phyloP scores from a whole-genome alignment of 2,113 vertebrate species.

The Bostrychus sinensis region DNA sequence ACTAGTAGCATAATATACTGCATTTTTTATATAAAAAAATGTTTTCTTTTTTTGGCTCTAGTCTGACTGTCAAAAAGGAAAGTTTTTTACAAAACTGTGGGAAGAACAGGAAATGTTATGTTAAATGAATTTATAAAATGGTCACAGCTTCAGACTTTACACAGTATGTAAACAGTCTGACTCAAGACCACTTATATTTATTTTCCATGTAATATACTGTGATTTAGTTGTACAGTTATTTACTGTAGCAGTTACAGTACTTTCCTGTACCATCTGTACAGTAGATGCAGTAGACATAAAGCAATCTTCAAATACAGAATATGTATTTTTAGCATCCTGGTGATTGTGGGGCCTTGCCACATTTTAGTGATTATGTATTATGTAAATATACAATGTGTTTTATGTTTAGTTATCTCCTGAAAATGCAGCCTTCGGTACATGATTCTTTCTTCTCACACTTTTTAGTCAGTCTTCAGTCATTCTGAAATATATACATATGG shows the following conservation, averaged over 20 bases:
- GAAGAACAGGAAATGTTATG: neutral
- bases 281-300: slow-evolving; percentile 27
- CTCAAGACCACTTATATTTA: neutral
- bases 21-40: no score
- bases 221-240: neutral
- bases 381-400: slow-evolving; percentile 67
- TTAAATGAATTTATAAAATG: neutral
- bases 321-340: slow-evolving; percentile 6
- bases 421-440: slow-evolving; percentile 8
- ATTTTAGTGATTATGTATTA: slow-evolving; percentile 46
- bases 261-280: slow-evolving; percentile 37
- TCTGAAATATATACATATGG: slow-evolving; percentile 19
- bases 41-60: no score
- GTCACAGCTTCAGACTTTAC: neutral
- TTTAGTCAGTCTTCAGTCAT: slow-evolving; percentile 23
- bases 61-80: no score
- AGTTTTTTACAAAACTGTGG: no score
- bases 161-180: no score
- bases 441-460: slow-evolving; percentile 10
- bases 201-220: neutral
- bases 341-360: slow-evolving; percentile 13
- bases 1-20: neutral
- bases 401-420: slow-evolving; percentile 39
- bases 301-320: neutral
- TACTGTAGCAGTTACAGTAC: neutral